A percentile compares a stretch with the other conserved stretches of the same genome.
Evolutionary conservation across 2,797 vertebrate species (phyloP).

Genomic region (Mormyrops attenuatus): DNA sequence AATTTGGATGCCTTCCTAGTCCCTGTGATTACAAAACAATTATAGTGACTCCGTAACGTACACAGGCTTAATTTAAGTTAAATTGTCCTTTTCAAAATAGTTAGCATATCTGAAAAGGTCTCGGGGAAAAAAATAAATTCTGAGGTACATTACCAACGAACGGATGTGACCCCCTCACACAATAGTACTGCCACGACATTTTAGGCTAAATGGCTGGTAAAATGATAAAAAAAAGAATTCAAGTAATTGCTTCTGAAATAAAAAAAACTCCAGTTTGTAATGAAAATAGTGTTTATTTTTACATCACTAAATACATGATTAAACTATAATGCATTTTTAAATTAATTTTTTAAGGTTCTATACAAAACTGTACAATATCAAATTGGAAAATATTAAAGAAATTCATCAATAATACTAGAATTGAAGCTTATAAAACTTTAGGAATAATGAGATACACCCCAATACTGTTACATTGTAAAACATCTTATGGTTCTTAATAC

Average conservation of each 20-base stretch:
- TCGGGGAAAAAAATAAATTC: not conserved
- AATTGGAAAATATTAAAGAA: conserved; percentile 82
- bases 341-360: conserved; percentile 92
- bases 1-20: not conserved
- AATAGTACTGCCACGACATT: not conserved
- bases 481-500: conserved; percentile 49
- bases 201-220: not conserved
- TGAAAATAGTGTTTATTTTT: conserved; percentile 92
- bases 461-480: conserved; percentile 48
- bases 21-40: not conserved
- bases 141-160: not conserved
- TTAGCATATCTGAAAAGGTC: not conserved
- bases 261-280: conserved; percentile 88
- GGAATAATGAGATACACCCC: conserved; percentile 64
- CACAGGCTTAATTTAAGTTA: not conserved
- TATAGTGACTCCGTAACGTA: not conserved
- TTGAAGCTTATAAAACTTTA: conserved; percentile 70
- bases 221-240: conserved; percentile 78
- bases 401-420: conserved; percentile 67
- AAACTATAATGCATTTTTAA: conserved; percentile 95
- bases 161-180: not conserved
- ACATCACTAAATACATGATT: conserved; percentile 94
- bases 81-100: not conserved
- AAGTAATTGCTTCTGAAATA: conserved; percentile 88
- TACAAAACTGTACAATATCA: conserved; percentile 98